phyloP scores from a whole-genome alignment of 92 coral and sea anemone genomes.

The Palythoa grandiflora region DNA sequence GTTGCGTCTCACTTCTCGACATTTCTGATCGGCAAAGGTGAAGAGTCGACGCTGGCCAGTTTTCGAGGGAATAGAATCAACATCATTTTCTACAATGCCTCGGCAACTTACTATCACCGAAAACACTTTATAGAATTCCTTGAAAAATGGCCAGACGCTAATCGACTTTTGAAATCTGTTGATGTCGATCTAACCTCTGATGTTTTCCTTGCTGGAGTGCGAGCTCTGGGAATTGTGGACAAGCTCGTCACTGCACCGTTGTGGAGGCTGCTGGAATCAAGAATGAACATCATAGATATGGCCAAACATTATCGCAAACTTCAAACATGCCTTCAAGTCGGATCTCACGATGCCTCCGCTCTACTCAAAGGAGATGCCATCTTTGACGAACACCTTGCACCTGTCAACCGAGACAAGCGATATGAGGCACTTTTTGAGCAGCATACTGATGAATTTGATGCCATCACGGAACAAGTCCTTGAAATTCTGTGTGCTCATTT shows the following conservation, averaged over 20 bases:
- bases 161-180: slow-evolving; percentile 26
- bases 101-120: slow-evolving; percentile 29
- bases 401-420: slow-evolving; percentile 20
- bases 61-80: slow-evolving; percentile 7
- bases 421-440: slow-evolving; percentile 12
- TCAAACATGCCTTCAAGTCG: background rate
- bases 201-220: slow-evolving; percentile 25
- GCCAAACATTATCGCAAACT: slow-evolving; percentile 3
- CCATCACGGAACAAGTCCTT: slow-evolving; percentile 9
- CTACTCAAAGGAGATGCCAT: slow-evolving; percentile 20
- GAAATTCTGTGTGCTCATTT: slow-evolving; percentile 20
- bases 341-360: slow-evolving; percentile 8
- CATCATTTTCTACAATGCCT: slow-evolving; percentile 16
- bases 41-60: background rate
- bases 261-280: slow-evolving; percentile 27
- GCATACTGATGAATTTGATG: slow-evolving; percentile 13
- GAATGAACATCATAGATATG: slow-evolving; percentile 1
- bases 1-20: slow-evolving; percentile 13
- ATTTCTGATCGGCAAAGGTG: slow-evolving; percentile 20
- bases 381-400: slow-evolving; percentile 28
- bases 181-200: slow-evolving; percentile 11
- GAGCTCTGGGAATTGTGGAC: slow-evolving; percentile 16
- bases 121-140: slow-evolving; percentile 19
- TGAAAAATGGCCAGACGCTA: slow-evolving; percentile 26
- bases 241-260: slow-evolving; percentile 19